Conservation (phyloP, 2,888 invertebrate genomes). For the Campoletis raptor region DNA sequence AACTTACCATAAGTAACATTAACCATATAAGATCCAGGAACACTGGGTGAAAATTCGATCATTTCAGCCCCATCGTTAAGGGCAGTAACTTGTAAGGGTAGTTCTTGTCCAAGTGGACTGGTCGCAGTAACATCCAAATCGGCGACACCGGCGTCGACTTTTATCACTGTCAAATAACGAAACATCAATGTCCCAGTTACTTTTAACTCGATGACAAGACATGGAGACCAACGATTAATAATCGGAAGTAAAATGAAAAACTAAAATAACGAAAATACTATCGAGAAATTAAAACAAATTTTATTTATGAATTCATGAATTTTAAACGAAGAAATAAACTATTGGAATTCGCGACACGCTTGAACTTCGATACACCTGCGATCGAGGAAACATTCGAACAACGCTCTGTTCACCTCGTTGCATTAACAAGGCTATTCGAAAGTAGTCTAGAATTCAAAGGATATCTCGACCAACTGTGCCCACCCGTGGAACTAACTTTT, state of each 20-base stretch:
- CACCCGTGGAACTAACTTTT: neutral
- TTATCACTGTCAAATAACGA: slow-evolving; percentile 87
- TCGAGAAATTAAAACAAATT: neutral
- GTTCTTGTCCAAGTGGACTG: slow-evolving; percentile 93
- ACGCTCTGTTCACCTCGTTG: slow-evolving; percentile 62
- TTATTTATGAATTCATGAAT: neutral
- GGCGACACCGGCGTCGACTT: slow-evolving; percentile 93
- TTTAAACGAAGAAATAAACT: neutral
- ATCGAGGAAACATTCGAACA: slow-evolving; percentile 35
- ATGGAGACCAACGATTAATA: slow-evolving; percentile 29
- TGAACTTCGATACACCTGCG: slow-evolving; percentile 57
- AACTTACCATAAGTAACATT: slow-evolving; percentile 88
- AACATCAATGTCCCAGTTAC: slow-evolving; percentile 55
- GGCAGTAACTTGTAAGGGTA: slow-evolving; percentile 91
- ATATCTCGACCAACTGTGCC: slow-evolving; percentile 48
- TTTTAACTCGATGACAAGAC: slow-evolving; percentile 18
- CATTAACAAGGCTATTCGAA: slow-evolving; percentile 79
- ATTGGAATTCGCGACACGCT: slow-evolving; percentile 53
- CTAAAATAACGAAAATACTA: neutral
- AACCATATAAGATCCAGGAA: slow-evolving; percentile 91
- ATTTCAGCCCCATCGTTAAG: slow-evolving; percentile 90
- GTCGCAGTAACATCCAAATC: slow-evolving; percentile 95
- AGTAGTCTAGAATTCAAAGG: slow-evolving; percentile 76
- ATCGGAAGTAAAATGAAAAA: slow-evolving; percentile 16
- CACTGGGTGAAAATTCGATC: slow-evolving; percentile 93